phyloP scores from a whole-genome alignment of 2,888 invertebrate species.

The Hypercompe scribonia region DNA sequence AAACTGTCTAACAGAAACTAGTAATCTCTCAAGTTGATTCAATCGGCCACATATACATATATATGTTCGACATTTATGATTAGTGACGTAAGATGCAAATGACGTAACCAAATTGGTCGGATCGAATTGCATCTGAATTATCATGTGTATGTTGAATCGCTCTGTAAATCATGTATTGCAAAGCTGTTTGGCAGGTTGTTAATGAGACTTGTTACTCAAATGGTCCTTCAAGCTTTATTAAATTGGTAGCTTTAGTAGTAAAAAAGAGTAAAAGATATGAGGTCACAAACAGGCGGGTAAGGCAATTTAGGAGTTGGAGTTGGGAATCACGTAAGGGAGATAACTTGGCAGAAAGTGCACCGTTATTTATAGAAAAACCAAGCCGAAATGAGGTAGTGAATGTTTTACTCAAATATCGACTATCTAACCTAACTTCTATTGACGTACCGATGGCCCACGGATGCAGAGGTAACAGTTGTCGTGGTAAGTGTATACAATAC shows the following conservation, averaged over 20 bases:
- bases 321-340: no score
- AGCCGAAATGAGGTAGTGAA: no score
- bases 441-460: no score
- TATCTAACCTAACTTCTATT: no score
- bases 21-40: slow-evolving; percentile 4
- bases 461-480: no score
- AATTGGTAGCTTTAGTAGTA: background rate
- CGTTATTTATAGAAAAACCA: no score
- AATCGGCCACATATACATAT: slow-evolving; percentile 11
- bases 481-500: no score
- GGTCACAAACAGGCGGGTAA: background rate
- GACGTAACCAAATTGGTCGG: slow-evolving; percentile 51
- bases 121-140: slow-evolving; percentile 51
- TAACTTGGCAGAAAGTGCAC: no score
- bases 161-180: slow-evolving; percentile 45
- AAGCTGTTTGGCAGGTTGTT: slow-evolving; percentile 48
- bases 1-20: slow-evolving; percentile 2
- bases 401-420: no score
- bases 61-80: slow-evolving; percentile 54
- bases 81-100: slow-evolving; percentile 56
- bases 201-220: background rate
- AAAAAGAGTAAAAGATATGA: background rate
- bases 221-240: background rate
- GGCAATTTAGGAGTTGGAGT: no score
- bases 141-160: slow-evolving; percentile 40